A percentile compares a stretch with the other conserved stretches of the same genome.
phyloP scores from a whole-genome alignment of 2,113 vertebrate species.

The Vulpes lagopus region DNA sequence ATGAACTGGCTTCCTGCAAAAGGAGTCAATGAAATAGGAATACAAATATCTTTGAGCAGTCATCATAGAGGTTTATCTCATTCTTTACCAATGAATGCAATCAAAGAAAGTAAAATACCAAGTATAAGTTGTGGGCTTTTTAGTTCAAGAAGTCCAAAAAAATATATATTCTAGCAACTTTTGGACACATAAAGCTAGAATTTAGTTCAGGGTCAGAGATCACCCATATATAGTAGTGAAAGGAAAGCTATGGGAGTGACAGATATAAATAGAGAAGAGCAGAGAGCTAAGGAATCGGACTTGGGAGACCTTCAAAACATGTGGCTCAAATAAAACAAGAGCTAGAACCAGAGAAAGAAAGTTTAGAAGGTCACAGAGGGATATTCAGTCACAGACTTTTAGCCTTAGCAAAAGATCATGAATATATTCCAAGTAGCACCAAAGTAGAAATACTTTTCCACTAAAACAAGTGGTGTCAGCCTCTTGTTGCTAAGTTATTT shows the following conservation, averaged over 20 bases:
- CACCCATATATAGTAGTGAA: background rate
- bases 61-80: background rate
- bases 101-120: background rate
- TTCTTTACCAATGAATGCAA: background rate
- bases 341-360: background rate
- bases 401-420: background rate
- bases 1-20: background rate
- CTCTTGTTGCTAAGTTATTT: constrained; percentile 3
- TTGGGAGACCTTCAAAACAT: background rate
- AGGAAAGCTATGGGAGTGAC: background rate
- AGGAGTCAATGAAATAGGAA: background rate
- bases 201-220: constrained; percentile 52
- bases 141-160: background rate
- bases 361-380: background rate
- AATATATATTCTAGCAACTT: constrained; percentile 30
- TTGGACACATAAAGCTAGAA: constrained; percentile 55
- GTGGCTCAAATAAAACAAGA: background rate
- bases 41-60: background rate
- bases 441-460: background rate
- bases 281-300: background rate
- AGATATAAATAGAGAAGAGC: constrained; percentile 48
- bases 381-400: background rate
- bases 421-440: background rate
- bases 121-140: background rate
- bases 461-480: background rate